Evolutionary conservation across 2,797 vertebrate species (phyloP).

Genomic region (Lindbergichthys nudifrons): DNA sequence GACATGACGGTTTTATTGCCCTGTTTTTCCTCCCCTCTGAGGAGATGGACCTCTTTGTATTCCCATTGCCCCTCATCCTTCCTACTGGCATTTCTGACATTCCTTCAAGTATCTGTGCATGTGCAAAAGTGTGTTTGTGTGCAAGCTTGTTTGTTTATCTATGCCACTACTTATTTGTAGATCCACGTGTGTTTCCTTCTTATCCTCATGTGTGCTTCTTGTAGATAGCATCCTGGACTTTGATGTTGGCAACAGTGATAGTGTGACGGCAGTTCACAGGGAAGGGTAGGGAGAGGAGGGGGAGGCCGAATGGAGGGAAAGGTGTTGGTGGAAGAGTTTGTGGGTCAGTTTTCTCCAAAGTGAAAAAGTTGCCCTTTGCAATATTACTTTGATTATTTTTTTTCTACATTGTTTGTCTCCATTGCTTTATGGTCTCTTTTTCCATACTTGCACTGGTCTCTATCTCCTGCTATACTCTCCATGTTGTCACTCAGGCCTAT

Average conservation of each 20-base stretch:
- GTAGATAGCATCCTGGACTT: conserved; percentile 70
- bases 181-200: conserved; percentile 40
- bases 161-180: conserved; percentile 22
- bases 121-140: conserved; percentile 16
- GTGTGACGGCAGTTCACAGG: conserved; percentile 59
- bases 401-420: conserved; percentile 7
- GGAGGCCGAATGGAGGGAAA: conserved; percentile 3
- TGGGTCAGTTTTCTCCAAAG: conserved; percentile 14
- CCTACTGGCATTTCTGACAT: conserved; percentile 78
- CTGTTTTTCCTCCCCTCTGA: conserved; percentile 77
- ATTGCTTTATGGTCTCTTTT: conserved; percentile 16
- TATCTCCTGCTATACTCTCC: conserved; percentile 23
- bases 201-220: conserved; percentile 61
- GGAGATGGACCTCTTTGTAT: conserved; percentile 75
- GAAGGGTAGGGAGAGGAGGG: conserved; percentile 35
- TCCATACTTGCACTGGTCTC: conserved; percentile 34
- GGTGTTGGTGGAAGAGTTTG: neutral
- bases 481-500: conserved; percentile 72
- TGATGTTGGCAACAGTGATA: conserved; percentile 65
- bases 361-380: neutral
- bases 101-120: conserved; percentile 64
- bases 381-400: neutral
- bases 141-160: conserved; percentile 28
- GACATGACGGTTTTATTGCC: conserved; percentile 81
- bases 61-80: conserved; percentile 76